These are phyloP conservation scores for Anoura caudifer DNA, from an alignment of 2,113 vertebrate species.

Conservation along the genomic window DNA sequence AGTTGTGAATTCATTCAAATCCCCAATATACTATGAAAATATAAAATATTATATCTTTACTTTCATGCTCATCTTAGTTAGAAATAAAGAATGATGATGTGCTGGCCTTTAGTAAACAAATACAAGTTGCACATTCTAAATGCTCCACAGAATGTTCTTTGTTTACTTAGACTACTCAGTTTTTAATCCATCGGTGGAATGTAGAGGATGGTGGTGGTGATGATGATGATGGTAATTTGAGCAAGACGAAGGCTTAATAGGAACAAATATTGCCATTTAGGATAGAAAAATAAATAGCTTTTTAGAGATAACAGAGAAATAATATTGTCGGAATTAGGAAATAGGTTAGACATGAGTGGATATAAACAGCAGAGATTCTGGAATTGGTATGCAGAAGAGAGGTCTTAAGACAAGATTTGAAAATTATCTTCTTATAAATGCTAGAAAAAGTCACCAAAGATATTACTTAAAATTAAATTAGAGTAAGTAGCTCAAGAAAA, in stretches of 20 bases:
- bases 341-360: background rate
- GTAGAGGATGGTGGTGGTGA: background rate
- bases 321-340: background rate
- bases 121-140: background rate
- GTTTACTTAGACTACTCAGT: background rate
- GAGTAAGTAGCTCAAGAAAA: background rate
- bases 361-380: background rate
- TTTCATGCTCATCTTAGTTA: background rate
- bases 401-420: background rate
- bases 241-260: fast-evolving
- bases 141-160: background rate
- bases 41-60: background rate
- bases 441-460: background rate
- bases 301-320: background rate
- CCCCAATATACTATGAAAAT: background rate
- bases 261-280: background rate
- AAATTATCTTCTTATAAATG: background rate
- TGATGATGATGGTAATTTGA: background rate
- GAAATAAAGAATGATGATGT: background rate
- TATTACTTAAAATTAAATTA: constrained; percentile 26
- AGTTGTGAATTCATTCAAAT: background rate
- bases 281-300: background rate
- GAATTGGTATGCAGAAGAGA: background rate
- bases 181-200: background rate
- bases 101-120: background rate